A percentile compares a stretch with the other conserved stretches of the same genome.
Evolutionary conservation across 2,113 vertebrate genomes (phyloP).

Genomic region (Rynchops niger): DNA sequence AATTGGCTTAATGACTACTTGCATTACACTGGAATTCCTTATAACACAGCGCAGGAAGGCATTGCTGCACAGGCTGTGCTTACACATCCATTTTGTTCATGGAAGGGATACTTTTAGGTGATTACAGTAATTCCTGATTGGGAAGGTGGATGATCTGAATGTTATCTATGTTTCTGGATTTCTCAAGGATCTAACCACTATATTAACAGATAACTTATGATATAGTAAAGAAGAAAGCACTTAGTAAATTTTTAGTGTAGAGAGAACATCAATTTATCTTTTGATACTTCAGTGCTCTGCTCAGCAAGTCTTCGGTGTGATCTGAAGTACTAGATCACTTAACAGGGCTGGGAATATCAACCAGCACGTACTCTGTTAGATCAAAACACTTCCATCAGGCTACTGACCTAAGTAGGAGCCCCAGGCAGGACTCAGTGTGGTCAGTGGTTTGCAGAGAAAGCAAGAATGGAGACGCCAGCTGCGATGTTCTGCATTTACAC

Average conservation of each 20-base stretch:
- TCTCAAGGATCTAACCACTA: neutral
- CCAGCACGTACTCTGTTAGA: neutral
- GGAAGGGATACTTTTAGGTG: neutral
- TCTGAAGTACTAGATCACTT: neutral
- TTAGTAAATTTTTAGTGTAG: neutral
- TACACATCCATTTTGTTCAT: neutral
- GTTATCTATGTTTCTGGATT: neutral
- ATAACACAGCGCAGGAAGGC: neutral
- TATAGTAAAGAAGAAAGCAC: neutral
- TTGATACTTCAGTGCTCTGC: neutral
- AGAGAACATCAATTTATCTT: neutral
- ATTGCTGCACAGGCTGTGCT: neutral
- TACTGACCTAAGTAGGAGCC: neutral
- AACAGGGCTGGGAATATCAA: neutral
- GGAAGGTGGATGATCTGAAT: neutral
- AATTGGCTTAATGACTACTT: neutral
- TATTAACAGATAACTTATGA: neutral
- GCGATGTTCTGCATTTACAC: too few relatives aligned
- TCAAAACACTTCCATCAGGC: neutral
- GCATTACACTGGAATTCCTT: neutral
- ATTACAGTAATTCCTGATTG: neutral
- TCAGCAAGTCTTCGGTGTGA: neutral
- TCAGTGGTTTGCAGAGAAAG: neutral
- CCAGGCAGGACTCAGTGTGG: neutral
- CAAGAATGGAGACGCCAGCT: neutral